Evolutionary conservation across 1,140 invertebrate genomes (phyloP).

Genomic region (Solen grandis): DNA sequence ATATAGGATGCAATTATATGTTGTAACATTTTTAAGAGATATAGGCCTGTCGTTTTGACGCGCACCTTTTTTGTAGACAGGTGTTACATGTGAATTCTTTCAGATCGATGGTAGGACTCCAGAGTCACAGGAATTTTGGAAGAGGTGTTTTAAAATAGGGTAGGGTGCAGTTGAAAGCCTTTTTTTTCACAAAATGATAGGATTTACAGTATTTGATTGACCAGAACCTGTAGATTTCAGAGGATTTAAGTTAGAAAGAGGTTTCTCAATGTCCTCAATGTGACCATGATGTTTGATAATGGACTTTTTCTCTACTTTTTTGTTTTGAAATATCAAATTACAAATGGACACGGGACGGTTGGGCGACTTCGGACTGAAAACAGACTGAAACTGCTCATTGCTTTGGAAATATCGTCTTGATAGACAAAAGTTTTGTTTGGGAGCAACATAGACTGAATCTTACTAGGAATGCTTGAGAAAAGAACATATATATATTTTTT

Average conservation of each 20-base stretch:
- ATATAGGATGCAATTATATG: slow-evolving; percentile 27
- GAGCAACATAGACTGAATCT: not conserved
- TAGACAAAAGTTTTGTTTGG: too few relatives aligned
- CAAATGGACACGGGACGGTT: too few relatives aligned
- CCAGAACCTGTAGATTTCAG: slow-evolving; percentile 32
- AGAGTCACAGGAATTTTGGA: not conserved
- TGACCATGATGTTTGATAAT: not conserved
- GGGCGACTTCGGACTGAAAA: too few relatives aligned
- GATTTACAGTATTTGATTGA: not conserved
- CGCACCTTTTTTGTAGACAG: slow-evolving; percentile 22
- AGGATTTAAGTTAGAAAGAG: slow-evolving; percentile 21
- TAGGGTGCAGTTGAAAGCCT: slow-evolving; percentile 1
- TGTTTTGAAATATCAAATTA: not conserved
- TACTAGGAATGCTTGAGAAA: slow-evolving; percentile 11
- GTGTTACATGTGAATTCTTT: too few relatives aligned
- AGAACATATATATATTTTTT: too few relatives aligned
- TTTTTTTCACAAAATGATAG: too few relatives aligned
- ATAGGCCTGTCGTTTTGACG: slow-evolving; percentile 23
- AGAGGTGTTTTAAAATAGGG: not conserved
- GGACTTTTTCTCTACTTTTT: not conserved
- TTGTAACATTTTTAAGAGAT: slow-evolving; percentile 41
- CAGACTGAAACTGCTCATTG: too few relatives aligned
- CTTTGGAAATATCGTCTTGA: too few relatives aligned
- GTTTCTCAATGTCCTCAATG: too few relatives aligned
- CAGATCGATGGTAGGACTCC: not conserved